Percentiles rank a stretch among this genome's conserved stretches.
phyloP scores from a whole-genome alignment of 2,113 vertebrate species.

The Casuarius casuarius region DNA sequence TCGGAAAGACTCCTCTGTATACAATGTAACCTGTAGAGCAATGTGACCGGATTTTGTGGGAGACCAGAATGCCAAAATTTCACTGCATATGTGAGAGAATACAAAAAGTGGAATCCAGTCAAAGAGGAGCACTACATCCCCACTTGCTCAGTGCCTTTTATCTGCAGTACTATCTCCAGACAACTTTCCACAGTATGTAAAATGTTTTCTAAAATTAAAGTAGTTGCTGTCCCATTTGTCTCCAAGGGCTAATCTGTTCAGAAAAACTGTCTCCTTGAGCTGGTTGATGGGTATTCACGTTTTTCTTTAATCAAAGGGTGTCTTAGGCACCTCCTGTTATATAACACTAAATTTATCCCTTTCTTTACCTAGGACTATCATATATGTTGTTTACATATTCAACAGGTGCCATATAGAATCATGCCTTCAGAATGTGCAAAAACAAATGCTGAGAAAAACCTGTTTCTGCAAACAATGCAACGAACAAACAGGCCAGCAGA shows the following conservation, averaged over 20 bases:
- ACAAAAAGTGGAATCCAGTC: neutral
- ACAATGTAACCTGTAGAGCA: neutral
- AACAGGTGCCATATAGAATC: neutral
- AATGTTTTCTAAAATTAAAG: neutral
- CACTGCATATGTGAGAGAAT: neutral
- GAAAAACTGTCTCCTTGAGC: neutral
- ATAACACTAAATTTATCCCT: neutral
- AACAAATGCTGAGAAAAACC: neutral
- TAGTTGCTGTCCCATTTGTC: neutral
- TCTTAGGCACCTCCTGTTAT: neutral
- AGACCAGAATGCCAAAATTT: neutral
- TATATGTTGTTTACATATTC: neutral
- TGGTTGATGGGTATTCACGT: neutral
- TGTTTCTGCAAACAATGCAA: neutral
- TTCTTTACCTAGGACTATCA: neutral
- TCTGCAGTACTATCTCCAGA: neutral
- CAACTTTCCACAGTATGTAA: neutral
- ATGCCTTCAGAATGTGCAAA: neutral
- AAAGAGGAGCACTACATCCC: neutral
- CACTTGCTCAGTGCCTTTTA: neutral
- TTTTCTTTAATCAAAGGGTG: neutral
- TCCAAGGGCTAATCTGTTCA: neutral
- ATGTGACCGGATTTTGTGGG: neutral
- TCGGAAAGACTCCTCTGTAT: neutral
- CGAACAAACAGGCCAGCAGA: neutral